Base-by-base conservation (phyloP, 2,797 vertebrate genomes). In the Chloroceryle inda region DNA sequence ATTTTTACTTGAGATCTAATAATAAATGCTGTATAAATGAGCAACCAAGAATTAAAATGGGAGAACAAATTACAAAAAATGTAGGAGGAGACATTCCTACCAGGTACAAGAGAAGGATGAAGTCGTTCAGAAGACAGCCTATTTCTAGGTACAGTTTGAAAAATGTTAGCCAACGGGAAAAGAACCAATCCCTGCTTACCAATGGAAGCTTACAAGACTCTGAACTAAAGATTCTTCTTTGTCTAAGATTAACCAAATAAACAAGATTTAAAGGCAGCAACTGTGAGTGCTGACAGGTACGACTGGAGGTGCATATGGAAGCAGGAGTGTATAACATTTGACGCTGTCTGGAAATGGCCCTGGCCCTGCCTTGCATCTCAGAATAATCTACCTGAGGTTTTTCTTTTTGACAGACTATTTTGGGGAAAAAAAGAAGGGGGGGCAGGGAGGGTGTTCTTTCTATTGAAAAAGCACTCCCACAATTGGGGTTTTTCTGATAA, bases 1-100 rank as follows among this genome's bases (percentile, higher is more conserved):
- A 87, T 79, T 97, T 97, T 97, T 95, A 96, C 92, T 96, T 68
- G 49, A 86, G 87, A 81, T 24, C 31, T 74, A 84, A 73, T 68
- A 93, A 35, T 69, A 66, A 85, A 66, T 45, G 68, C 50, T 85
- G 64, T 67, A 67, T 84, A 88, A 82, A 85, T 2, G 31, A 92
- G 72, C 47, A 92, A 33, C 0, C 1, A 52, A 94, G 42, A 88
- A 88, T 66, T 88, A 76, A 76, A 79, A 33, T 85, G 68, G 38
- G 59, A 94, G 78, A 78, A 89, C 42, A 94, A 91, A 77, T 52
- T 13, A 81, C 45, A 81, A 67, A 82, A 69, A 45, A 33, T 3
- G 52, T 66, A 86, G 82, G 44, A 94, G 61, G 37, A 79, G 68
- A 82, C 15, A 40, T 71, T 90, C 27, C 10, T 45, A 84, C 59